Percentiles rank a stretch among this genome's conserved stretches.
Conservation (phyloP, 1,140 invertebrate genomes). For the Forficula auricularia region DNA sequence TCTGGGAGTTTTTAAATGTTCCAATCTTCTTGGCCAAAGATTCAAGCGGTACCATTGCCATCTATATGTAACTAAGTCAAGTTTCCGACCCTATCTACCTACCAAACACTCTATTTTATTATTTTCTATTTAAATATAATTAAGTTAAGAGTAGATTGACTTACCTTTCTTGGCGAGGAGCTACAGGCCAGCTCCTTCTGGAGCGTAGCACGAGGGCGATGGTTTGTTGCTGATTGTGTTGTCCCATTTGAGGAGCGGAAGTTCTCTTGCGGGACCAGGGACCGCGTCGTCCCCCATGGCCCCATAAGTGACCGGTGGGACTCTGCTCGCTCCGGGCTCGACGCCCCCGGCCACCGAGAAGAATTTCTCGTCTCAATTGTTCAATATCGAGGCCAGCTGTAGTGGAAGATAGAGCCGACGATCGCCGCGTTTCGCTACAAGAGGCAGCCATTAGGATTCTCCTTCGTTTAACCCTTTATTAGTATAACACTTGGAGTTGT, state of each 20-base stretch:
- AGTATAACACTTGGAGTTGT: too few relatives aligned
- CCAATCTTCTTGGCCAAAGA: too few relatives aligned
- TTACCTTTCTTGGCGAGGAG: slow-evolving; percentile 16
- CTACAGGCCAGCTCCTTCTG: slow-evolving; percentile 21
- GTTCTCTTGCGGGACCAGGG: slow-evolving; percentile 19
- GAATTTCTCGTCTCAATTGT: slow-evolving; percentile 15
- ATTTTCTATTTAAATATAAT: too few relatives aligned
- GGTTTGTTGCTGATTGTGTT: slow-evolving; percentile 10
- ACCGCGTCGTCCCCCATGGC: slow-evolving; percentile 9
- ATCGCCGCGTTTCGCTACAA: too few relatives aligned
- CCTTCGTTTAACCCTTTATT: too few relatives aligned
- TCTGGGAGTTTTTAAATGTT: too few relatives aligned
- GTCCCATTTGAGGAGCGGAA: slow-evolving; percentile 18
- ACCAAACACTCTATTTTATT: too few relatives aligned
- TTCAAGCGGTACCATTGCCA: too few relatives aligned
- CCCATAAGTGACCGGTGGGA: slow-evolving; percentile 18
- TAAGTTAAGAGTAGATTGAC: neutral
- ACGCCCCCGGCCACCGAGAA: slow-evolving; percentile 13
- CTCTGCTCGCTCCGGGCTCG: slow-evolving; percentile 17
- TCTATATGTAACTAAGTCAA: too few relatives aligned
- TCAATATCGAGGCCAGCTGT: slow-evolving; percentile 14
- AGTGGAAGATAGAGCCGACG: too few relatives aligned
- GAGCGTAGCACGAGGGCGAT: slow-evolving; percentile 17
- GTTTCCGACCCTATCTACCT: too few relatives aligned
- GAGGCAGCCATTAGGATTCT: too few relatives aligned